Base-by-base conservation (phyloP, 2,888 invertebrate species). In the Tipula confusa region DNA sequence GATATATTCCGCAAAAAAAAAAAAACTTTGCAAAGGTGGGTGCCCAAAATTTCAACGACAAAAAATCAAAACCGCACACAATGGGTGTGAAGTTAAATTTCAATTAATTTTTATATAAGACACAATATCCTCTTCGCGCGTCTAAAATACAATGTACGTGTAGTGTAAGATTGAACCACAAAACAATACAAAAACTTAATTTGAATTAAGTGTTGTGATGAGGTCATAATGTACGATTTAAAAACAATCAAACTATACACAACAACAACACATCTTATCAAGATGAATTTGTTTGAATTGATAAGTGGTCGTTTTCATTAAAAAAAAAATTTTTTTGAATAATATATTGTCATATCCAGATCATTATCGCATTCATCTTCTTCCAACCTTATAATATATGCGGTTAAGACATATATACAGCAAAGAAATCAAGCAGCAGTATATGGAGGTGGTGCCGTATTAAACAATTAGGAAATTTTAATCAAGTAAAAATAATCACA, bases 381-480 rank as follows among this genome's bases (percentile, higher is more conserved):
- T 64, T 64, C 64, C 64, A 64, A 24, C 64, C 3, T 43, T n/a
- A 9, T 64, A n/a, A 11, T 64, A 64, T 13, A 64, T 64, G 11
- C 33, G 33, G 33, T 33, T n/a, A n/a, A n/a, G n/a, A 38, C n/a
- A 43, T 15, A 43, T 43, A 13, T 13, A n/a, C n/a, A n/a, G 11
- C 33, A 2, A 33, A 33, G n/a, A n/a, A n/a, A n/a, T n/a, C n/a
- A n/a, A 24, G 24, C 43, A 43, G 43, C 43, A 24, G 64, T 24
- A n/a, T n/a, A n/a, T n/a, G 64, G 64, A 64, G 64, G 64, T 64
- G 64, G 64, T 64, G n/a, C n/a, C n/a, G n/a, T n/a, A n/a, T n/a
- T n/a, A 64, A 64, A 64, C 64, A 64, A 64, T 64, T 64, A 64
- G 64, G 64, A 64, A 64, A 64, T 64, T 64, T 64, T 64, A 64